phyloP scores from a whole-genome alignment of 2,113 vertebrate genomes.

The Phaethornis superciliosus region DNA sequence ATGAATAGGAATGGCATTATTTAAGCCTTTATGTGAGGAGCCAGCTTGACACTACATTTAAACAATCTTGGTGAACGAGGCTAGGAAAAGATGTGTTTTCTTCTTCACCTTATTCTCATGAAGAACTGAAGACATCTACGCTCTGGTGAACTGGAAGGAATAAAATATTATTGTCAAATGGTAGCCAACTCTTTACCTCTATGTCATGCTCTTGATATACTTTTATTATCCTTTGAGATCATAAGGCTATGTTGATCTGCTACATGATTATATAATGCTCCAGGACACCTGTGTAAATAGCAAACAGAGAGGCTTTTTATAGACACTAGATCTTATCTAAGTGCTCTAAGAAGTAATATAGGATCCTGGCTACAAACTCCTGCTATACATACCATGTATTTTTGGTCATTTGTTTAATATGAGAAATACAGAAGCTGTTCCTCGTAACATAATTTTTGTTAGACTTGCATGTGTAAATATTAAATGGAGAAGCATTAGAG shows the following conservation, averaged over 20 bases:
- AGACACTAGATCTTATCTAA: conserved; percentile 63
- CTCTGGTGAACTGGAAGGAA: not conserved
- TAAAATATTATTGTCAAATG: not conserved
- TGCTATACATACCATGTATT: conserved; percentile 5
- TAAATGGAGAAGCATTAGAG: conserved; percentile 35
- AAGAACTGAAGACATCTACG: not conserved
- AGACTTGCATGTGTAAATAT: conserved; percentile 32
- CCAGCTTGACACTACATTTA: not conserved
- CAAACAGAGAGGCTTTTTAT: conserved; percentile 60
- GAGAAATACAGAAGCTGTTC: conserved; percentile 32
- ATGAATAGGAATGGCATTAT: not conserved
- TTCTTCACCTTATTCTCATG: not conserved
- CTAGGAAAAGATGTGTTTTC: not conserved
- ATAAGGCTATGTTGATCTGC: conserved; percentile 43
- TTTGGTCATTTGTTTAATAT: conserved; percentile 46
- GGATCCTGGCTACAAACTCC: conserved; percentile 30
- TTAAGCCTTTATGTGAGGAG: not conserved
- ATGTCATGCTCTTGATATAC: not conserved
- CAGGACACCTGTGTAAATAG: conserved; percentile 66
- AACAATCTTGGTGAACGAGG: not conserved
- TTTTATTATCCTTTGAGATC: conserved; percentile 43
- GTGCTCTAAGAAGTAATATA: conserved; percentile 23
- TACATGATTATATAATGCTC: conserved; percentile 54
- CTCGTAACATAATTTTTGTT: conserved; percentile 22
- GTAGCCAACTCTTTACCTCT: conserved; percentile 1